Evolutionary conservation across 2,797 vertebrate genomes (phyloP).

Genomic region (Hephaestus fuliginosus): DNA sequence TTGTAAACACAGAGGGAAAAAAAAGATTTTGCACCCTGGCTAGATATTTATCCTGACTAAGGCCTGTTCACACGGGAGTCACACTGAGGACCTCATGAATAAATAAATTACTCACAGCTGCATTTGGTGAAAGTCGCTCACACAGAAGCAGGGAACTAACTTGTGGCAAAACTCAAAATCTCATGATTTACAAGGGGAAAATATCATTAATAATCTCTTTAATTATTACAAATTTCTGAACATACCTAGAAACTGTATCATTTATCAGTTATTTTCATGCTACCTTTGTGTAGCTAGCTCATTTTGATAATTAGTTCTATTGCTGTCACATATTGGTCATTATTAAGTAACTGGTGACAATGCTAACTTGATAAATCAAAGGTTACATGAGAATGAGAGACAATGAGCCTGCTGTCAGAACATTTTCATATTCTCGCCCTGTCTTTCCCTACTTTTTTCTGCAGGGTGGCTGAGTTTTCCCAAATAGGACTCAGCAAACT

Average conservation of each 20-base stretch:
- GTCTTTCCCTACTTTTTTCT: no score
- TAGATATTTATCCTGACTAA: neutral
- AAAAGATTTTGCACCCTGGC: neutral
- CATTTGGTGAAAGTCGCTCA: neutral
- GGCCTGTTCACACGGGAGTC: neutral
- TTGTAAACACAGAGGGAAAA: neutral
- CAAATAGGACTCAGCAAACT: no score
- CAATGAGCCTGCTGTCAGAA: no score
- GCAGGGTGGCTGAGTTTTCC: no score
- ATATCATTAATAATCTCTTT: neutral
- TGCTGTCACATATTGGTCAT: neutral
- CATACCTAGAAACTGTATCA: no score
- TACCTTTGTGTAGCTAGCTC: neutral
- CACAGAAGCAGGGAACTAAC: neutral
- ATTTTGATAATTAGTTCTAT: neutral
- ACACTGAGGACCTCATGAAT: neutral
- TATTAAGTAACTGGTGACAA: neutral
- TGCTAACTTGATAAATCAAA: neutral
- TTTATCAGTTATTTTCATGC: neutral
- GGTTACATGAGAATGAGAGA: neutral
- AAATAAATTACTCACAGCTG: slow-evolving; percentile 1
- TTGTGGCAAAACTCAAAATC: neutral
- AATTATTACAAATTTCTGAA: neutral
- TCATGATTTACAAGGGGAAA: neutral
- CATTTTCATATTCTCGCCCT: no score